Conservation (phyloP, 1,140 invertebrate species). For the Anastrepha obliqua region DNA sequence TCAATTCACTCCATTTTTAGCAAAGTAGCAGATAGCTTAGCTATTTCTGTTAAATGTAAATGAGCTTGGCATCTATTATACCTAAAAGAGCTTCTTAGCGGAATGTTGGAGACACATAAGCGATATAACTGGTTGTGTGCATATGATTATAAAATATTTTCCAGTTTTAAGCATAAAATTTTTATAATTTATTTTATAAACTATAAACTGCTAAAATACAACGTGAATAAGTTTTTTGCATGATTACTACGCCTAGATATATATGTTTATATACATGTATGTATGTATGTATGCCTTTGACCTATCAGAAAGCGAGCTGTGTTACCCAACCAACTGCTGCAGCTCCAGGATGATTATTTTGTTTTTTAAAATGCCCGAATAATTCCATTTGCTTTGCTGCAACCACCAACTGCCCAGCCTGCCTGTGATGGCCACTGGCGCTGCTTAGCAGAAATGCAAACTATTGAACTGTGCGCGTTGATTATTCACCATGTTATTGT, state of each 20-base stretch:
- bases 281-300: neutral
- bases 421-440: neutral
- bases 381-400: neutral
- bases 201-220: neutral
- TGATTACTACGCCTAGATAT: no score
- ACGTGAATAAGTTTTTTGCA: neutral
- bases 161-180: neutral
- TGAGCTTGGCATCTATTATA: neutral
- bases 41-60: conserved; percentile 1
- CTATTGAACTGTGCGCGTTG: conserved; percentile 70
- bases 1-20: neutral
- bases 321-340: no score
- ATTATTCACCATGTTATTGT: conserved; percentile 70
- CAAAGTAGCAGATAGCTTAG: neutral
- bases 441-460: conserved; percentile 68
- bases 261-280: neutral
- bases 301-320: neutral
- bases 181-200: conserved; percentile 20
- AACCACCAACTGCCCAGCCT: neutral
- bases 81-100: neutral
- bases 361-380: no score
- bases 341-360: no score
- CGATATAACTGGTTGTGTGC: neutral
- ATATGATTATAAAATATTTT: neutral
- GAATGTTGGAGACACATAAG: neutral